phyloP scores from a whole-genome alignment of 2,888 invertebrate genomes.

The Orthonychiurus folsomi region DNA sequence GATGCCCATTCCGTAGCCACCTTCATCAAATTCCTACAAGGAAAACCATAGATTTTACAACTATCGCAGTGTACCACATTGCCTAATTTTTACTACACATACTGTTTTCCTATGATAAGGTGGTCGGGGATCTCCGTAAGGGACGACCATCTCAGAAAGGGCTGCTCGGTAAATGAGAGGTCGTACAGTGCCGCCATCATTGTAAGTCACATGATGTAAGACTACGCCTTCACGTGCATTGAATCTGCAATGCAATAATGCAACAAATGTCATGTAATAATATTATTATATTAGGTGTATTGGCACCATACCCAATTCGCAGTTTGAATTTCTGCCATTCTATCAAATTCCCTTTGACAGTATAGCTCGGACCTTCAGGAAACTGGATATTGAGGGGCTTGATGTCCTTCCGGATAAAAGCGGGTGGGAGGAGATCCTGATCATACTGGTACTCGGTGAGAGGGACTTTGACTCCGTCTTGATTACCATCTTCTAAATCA shows the following conservation, averaged over 20 bases:
- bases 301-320: constrained; percentile 17
- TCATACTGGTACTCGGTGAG: constrained; percentile 5
- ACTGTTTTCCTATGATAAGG: constrained; percentile 17
- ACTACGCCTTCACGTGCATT: constrained; percentile 25
- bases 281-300: background rate
- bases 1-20: constrained; percentile 26
- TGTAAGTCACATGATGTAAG: constrained; percentile 18
- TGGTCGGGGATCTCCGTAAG: constrained; percentile 25
- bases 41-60: background rate
- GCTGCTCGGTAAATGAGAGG: constrained; percentile 19
- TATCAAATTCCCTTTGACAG: constrained; percentile 18
- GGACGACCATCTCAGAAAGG: constrained; percentile 23
- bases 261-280: background rate
- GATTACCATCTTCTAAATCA: constrained; percentile 15
- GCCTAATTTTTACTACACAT: background rate
- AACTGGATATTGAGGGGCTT: constrained; percentile 16
- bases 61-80: background rate
- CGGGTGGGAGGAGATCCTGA: background rate
- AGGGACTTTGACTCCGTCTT: background rate
- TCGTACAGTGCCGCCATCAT: constrained; percentile 17
- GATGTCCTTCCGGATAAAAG: constrained; percentile 16
- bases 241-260: constrained; percentile 12
- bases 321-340: constrained; percentile 29
- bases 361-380: constrained; percentile 18
- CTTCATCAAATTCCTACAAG: constrained; percentile 23